Percentiles rank a stretch among this genome's conserved stretches.
phyloP scores from a whole-genome alignment of 2,113 vertebrate species.

The Gnathonemus longibarbis region DNA sequence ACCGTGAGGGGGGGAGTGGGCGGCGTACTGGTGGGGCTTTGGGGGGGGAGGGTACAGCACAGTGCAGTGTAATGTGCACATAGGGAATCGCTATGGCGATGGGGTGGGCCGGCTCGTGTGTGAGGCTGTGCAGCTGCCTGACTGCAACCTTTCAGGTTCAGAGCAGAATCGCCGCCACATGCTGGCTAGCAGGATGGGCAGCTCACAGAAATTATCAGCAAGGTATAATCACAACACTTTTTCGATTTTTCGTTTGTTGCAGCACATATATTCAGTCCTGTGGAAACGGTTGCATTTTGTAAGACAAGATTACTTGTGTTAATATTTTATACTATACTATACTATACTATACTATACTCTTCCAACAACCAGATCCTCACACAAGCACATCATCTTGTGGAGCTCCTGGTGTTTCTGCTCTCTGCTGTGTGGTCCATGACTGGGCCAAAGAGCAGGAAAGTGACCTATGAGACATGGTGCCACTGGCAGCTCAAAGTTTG shows the following conservation, averaged over 20 bases:
- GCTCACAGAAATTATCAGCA: neutral
- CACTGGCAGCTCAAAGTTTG: too few species aligned
- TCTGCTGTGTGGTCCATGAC: neutral
- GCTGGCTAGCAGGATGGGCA: neutral
- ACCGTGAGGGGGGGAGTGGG: neutral
- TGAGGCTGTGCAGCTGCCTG: neutral
- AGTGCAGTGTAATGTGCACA: neutral
- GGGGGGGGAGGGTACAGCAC: neutral
- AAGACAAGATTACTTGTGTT: neutral
- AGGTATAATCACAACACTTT: neutral
- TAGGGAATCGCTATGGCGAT: neutral
- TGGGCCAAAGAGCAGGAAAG: neutral
- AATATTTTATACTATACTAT: neutral
- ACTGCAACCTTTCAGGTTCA: neutral
- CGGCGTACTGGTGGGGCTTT: neutral
- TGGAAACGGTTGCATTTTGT: neutral
- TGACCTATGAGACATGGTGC: neutral
- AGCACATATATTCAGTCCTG: neutral
- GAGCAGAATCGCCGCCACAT: neutral
- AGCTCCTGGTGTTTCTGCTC: neutral
- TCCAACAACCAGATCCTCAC: neutral
- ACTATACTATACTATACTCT: neutral
- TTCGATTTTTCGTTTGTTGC: neutral
- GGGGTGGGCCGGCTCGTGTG: neutral
- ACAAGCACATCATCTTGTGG: neutral